Conservation (phyloP, 2,113 vertebrate species). For the Caranx ignobilis region DNA sequence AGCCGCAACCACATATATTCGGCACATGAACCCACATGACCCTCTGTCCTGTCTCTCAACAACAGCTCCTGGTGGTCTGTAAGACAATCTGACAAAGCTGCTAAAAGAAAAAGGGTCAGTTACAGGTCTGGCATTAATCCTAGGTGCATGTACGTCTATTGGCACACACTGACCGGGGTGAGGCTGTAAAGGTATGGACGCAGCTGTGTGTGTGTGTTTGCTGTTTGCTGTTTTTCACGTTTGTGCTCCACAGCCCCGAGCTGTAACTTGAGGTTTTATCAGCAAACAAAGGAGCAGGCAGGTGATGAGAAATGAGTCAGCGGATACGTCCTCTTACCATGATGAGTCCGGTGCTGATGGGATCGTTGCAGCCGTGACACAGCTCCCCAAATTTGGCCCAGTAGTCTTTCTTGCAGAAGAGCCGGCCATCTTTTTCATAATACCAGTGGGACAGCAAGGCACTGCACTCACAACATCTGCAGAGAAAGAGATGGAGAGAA, state of each 20-base stretch:
- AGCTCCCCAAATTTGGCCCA: constrained; percentile 94
- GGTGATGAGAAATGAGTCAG: constrained; percentile 46
- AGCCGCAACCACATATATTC: not conserved
- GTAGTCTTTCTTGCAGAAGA: constrained; percentile 99
- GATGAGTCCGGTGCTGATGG: constrained; percentile 96
- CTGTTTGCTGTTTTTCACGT: not conserved
- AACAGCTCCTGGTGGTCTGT: constrained; percentile 60
- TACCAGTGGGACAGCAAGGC: constrained; percentile 95
- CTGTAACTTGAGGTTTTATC: constrained; percentile 58
- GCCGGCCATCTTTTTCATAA: constrained; percentile 96
- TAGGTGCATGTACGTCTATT: not conserved
- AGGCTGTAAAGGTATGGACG: constrained; percentile 31
- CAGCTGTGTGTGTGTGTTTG: constrained; percentile 29
- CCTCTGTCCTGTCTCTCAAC: constrained; percentile 49
- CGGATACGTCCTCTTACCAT: constrained; percentile 87
- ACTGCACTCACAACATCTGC: constrained; percentile 95
- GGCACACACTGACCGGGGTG: constrained; percentile 4
- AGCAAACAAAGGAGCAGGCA: constrained; percentile 54
- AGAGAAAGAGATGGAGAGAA: not conserved
- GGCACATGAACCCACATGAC: constrained; percentile 21
- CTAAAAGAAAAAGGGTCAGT: constrained; percentile 50
- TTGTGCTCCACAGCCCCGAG: constrained; percentile 3
- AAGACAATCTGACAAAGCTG: constrained; percentile 52
- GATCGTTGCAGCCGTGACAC: constrained; percentile 95
- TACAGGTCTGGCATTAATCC: constrained; percentile 64